Conservation (phyloP, 2,797 vertebrate genomes). For the Sternotherus odoratus region DNA sequence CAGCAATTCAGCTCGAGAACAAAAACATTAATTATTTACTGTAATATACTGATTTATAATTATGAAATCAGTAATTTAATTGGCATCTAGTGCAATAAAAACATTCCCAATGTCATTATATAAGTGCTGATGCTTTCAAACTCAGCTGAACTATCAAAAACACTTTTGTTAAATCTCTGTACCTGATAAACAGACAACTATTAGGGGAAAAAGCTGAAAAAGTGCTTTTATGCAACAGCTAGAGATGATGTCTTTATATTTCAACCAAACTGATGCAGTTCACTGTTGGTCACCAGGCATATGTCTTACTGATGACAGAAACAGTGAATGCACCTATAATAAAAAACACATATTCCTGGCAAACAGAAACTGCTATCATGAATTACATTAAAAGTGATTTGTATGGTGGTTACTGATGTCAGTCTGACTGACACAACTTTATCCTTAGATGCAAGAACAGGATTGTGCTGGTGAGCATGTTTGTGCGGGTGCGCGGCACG, state of each 20-base stretch:
- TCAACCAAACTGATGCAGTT: constrained; percentile 12
- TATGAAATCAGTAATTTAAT: constrained; percentile 82
- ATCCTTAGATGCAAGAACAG: background rate
- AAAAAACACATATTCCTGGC: background rate
- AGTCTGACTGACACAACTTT: background rate
- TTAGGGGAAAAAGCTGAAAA: constrained; percentile 31
- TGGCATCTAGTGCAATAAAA: constrained; percentile 76
- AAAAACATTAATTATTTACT: constrained; percentile 79
- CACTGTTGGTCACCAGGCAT: background rate
- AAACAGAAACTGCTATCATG: background rate
- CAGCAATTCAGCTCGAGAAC: constrained; percentile 72
- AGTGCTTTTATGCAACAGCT: background rate
- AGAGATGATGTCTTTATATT: background rate
- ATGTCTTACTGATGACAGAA: background rate
- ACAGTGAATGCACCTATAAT: background rate
- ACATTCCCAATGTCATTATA: constrained; percentile 69
- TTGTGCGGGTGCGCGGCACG: background rate
- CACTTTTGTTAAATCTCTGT: constrained; percentile 35
- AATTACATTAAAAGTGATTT: background rate
- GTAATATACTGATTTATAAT: constrained; percentile 75
- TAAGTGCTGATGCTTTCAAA: constrained; percentile 64
- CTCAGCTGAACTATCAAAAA: constrained; percentile 64
- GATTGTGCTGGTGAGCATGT: background rate
- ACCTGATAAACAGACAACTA: constrained; percentile 9
- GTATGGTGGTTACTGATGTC: background rate